Evolutionary conservation across 2,888 invertebrate species (phyloP), one percentile per base, ranked within the genome.

Genomic region (Papilio elwesi): DNA sequence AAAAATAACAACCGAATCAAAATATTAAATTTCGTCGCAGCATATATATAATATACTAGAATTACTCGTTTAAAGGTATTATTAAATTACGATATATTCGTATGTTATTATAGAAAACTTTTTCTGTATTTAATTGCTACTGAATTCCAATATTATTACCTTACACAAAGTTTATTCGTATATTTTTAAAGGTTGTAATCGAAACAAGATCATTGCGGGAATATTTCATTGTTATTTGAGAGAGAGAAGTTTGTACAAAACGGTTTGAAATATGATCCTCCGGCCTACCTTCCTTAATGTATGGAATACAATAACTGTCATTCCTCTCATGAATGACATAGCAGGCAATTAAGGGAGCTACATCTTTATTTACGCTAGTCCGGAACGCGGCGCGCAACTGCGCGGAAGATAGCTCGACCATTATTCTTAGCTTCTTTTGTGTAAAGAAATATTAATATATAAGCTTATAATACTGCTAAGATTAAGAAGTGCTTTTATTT

Each of bases 301-400:
- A 55, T 52, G 48, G 55, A 73, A 73, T 36, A 65, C 51, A 73
- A 73, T 59, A 68, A 73, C 67, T 53, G 72, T 49, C 49, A 63
- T 63, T 47, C 53, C 53, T 62, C 63, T 68, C 63, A 72, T 55
- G 55, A 72, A 68, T 64, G 63, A 55, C 68, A 49, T 55, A 68
- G 53, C 36, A 68, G 71, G 52, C 71, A 67, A 71, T 62, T 71
- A 71, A 71, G 66, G 66, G 52, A 71, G 71, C 51, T 71, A 59
- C 13, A 26, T 48, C 70, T 55, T 71, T 63, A 69, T 69, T 69
- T 62, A 69, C 51, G 49, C 43, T 66, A 38, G 16, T 16, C 11
- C 51, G 16, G 51, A 64, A 10, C 68, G 43, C 3, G 55, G 16
- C 38, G 6, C 47, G 26, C 68, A 10, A 47, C 48, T 64, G 48